A percentile compares a stretch with the other conserved stretches of the same genome.
Conservation (phyloP, 2,113 vertebrate genomes). For the Psephotus haematonotus region DNA sequence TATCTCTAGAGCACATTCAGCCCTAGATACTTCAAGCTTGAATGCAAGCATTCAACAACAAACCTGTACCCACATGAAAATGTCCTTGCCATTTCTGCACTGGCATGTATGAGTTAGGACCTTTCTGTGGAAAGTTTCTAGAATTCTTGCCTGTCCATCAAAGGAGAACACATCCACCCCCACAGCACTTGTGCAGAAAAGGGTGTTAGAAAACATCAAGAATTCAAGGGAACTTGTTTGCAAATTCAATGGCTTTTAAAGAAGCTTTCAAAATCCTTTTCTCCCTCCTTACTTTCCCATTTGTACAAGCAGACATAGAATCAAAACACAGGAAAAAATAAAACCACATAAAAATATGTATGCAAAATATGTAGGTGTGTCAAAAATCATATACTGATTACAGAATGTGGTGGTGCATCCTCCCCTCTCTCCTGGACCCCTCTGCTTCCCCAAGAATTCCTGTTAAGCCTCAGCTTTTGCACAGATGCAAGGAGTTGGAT, state of each 20-base stretch:
- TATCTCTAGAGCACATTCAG: background rate
- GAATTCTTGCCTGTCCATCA: background rate
- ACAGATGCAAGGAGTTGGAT: background rate
- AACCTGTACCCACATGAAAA: background rate
- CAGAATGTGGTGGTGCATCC: background rate
- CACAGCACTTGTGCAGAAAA: background rate
- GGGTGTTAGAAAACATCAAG: background rate
- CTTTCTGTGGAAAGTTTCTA: background rate
- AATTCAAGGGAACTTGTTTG: background rate
- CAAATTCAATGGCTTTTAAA: background rate
- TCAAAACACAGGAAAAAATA: background rate
- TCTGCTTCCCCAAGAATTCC: background rate
- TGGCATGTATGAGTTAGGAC: rapidly evolving
- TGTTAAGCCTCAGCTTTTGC: background rate
- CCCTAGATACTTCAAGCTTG: background rate
- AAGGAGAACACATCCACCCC: rapidly evolving
- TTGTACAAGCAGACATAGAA: background rate
- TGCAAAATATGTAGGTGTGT: background rate
- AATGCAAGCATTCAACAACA: background rate
- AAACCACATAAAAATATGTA: background rate
- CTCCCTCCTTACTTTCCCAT: background rate
- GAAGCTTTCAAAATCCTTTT: background rate
- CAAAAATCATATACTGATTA: background rate
- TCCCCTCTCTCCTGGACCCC: background rate
- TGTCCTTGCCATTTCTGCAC: background rate